Evolutionary conservation across 2,113 vertebrate species (phyloP).

Genomic region (Willisornis vidua): DNA sequence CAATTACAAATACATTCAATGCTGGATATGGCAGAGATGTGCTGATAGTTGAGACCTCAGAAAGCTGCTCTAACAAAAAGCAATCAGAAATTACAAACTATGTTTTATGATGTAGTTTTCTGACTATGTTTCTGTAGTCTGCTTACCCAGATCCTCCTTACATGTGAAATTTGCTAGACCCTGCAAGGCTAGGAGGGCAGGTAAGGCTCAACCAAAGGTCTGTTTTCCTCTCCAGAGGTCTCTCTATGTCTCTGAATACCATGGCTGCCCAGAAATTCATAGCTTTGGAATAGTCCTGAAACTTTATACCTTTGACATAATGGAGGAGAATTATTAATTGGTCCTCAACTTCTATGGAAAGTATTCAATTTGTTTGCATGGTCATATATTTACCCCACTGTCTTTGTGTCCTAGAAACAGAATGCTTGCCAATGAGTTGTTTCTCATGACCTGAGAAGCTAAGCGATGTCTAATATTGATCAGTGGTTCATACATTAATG

Average conservation of each 20-base stretch:
- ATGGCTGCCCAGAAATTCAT: background rate
- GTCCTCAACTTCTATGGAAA: background rate
- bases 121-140: background rate
- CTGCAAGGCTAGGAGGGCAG: background rate
- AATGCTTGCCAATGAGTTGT: conserved; percentile 24
- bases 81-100: background rate
- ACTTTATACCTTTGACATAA: background rate
- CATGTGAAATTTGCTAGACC: background rate
- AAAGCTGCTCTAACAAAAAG: background rate
- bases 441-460: conserved; percentile 60
- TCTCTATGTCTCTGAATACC: background rate
- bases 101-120: background rate
- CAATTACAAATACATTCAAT: conserved; percentile 5
- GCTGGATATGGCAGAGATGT: background rate
- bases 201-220: rapidly evolving
- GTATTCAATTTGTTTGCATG: background rate
- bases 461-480: conserved; percentile 69
- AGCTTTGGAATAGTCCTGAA: background rate
- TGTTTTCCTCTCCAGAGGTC: background rate
- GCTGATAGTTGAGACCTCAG: conserved; percentile 6
- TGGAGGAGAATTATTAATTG: background rate
- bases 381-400: background rate
- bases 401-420: conserved; percentile 24
- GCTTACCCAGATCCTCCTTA: background rate
- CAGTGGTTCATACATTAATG: conserved; percentile 70